Base-by-base conservation (phyloP, 1,140 invertebrate genomes). In the Bombus impatiens region DNA sequence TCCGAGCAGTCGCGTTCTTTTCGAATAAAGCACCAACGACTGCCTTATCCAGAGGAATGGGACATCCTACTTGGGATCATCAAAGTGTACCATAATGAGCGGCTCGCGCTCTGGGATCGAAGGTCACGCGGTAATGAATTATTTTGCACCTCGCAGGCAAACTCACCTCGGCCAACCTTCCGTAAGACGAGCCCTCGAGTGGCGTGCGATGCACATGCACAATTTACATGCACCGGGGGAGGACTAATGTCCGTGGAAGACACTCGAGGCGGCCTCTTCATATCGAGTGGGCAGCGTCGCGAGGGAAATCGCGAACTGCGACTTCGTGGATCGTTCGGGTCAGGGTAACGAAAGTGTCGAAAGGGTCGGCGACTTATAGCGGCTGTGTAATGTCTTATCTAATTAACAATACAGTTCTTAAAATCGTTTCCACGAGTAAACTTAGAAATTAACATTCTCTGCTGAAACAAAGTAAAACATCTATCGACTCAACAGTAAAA, bases 61-160 rank as follows among this genome's bases (percentile, higher is more conserved):
- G 79, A 76, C 65, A 76, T 81, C 86, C 82, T 70, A 79, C 84
- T 65, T 88, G 87, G 89, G 91, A 94, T 92, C 90, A 92, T 92
- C 90, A 92, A 92, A 92, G 90, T 89, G 88, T 81, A 59, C 88
- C 91, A 88, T 94, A 94, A 94, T 94, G 94, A 94, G 93, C 92
- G 91, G 91, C 93, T 94, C 93, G 93, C 92, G 91, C 91, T 91
- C 80, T 87, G 82, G 84, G 94, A 94, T 95, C 93, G 90, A 82
- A 92, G 94, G 92, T 94, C 93, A 93, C 84, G 85, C 81, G 90
- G 91, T 95, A 94, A 95, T 95, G 93, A 95, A 95, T 95, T 95
- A 93, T 94, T 94, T 94, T 94, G 88, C 92, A 94, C 93, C 93
- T 94, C 92, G 90, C 90, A 91, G 93, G 91, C 93, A 93, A 91